Evolutionary conservation across 2,888 invertebrate species (phyloP), one percentile per base, ranked within the genome.

Genomic region (Chaetoderma sp.): DNA sequence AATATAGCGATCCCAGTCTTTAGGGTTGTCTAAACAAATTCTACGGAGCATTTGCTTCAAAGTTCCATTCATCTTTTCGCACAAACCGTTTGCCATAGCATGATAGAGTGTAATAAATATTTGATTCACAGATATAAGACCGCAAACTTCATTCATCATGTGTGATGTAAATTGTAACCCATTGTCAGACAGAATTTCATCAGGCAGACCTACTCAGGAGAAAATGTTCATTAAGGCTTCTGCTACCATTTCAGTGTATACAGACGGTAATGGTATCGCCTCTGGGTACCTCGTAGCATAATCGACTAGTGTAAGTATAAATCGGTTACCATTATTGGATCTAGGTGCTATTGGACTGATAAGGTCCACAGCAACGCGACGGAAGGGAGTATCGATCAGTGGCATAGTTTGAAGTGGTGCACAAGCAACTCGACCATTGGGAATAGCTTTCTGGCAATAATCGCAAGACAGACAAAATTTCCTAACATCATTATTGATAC

Each of bases 151-250:
- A 21, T 57, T 61, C 63, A 74, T 66, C 32, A 68, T 18, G 21
- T 70, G 56, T 4, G 65, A 68, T 4, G 70, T 70, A 33, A 74
- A 75, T 39, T 73, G 72, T 6, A 69, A 60, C 16, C 74, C 73
- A 39, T 45, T 27, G 33, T 75, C 76, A 28, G 49, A 60, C 13
- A 75, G 28, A n/a, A 73, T 60, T 42, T 74, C 72, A 5, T 56
- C 49, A 10, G 72, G 73, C 0, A 72, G 23, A 10, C 71, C 70
- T 8, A 70, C 44, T 8, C 70, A 39, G 28, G 45, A 32, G 44
- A 52, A 70, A 4, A 73, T 60, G 6, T 63, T 56, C 10, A 72
- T 1, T 23, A 75, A 44, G 5, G 70, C 71, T 45, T 74, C 69
- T n/a, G 74, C 74, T 0, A 74, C 71, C 3, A 55, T 56, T 23